A percentile compares a stretch with the other conserved stretches of the same genome.
These are phyloP conservation scores for Petrophora chlorosata DNA, from an alignment of 2,888 invertebrate species.

Conservation along the genomic window DNA sequence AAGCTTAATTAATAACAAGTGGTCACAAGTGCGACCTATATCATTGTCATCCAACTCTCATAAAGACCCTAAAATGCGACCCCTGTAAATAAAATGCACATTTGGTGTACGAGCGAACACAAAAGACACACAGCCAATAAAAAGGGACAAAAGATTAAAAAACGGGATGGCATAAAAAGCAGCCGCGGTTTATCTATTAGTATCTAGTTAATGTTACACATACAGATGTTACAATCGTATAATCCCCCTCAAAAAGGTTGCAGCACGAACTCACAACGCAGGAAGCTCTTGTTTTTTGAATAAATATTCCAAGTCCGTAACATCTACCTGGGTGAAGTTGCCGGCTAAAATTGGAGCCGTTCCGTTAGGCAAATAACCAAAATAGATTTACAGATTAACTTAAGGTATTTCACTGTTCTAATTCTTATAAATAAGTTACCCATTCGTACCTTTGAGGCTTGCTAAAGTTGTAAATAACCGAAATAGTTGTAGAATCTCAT, in stretches of 20 bases:
- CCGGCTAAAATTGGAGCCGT: slow-evolving; percentile 44
- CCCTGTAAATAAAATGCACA: slow-evolving; percentile 76
- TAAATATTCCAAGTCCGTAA: slow-evolving; percentile 41
- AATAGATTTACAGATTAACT: slow-evolving; percentile 40
- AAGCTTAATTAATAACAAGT: slow-evolving; percentile 75
- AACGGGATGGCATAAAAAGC: slow-evolving; percentile 76
- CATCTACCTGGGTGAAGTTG: slow-evolving; percentile 44
- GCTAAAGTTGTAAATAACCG: no score
- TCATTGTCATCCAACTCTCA: slow-evolving; percentile 62
- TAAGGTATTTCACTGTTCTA: slow-evolving; percentile 17
- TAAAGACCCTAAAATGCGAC: slow-evolving; percentile 46
- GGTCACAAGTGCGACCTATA: slow-evolving; percentile 73
- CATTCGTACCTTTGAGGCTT: no score
- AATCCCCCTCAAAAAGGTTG: slow-evolving; percentile 56
- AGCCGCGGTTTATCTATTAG: slow-evolving; percentile 82
- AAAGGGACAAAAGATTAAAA: slow-evolving; percentile 79
- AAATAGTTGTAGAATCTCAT: no score
- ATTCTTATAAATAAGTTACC: background rate
- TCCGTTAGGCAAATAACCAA: slow-evolving; percentile 64
- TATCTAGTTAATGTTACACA: slow-evolving; percentile 79
- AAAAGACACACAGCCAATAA: no score
- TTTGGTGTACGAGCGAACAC: slow-evolving; percentile 71
- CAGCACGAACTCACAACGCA: slow-evolving; percentile 45
- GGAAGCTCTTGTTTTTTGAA: slow-evolving; percentile 49
- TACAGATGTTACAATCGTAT: slow-evolving; percentile 70